Conservation (phyloP, 2,888 invertebrate species). For the Creontiades dilutus region DNA sequence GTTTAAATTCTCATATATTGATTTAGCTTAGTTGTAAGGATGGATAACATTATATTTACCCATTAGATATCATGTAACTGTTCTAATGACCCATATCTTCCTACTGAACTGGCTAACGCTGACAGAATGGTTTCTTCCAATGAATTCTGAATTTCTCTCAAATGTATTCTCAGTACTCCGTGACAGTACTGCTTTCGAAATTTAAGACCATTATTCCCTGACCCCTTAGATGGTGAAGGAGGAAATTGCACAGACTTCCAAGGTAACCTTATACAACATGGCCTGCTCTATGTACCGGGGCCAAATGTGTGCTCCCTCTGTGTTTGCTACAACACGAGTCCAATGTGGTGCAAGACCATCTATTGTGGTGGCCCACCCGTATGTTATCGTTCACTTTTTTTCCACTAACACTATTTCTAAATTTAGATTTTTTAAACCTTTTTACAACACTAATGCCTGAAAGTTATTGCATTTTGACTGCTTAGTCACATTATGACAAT, state of each 20-base stretch:
- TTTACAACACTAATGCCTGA: slow-evolving; percentile 22
- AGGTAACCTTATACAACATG: slow-evolving; percentile 87
- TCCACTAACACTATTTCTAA: slow-evolving; percentile 39
- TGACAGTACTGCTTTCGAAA: neutral
- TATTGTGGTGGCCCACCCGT: slow-evolving; percentile 87
- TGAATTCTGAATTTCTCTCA: too few species aligned
- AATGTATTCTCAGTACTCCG: neutral
- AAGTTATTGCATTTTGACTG: slow-evolving; percentile 31
- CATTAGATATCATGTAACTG: too few species aligned
- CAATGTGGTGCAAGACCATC: slow-evolving; percentile 92
- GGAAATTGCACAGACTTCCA: slow-evolving; percentile 92
- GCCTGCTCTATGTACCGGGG: slow-evolving; percentile 90
- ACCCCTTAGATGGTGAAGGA: slow-evolving; percentile 82
- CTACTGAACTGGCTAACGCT: too few species aligned
- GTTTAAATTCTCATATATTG: too few species aligned
- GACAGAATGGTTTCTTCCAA: too few species aligned
- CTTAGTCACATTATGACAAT: slow-evolving; percentile 13
- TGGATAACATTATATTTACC: too few species aligned
- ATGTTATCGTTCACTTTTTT: slow-evolving; percentile 58
- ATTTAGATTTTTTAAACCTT: neutral
- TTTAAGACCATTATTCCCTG: slow-evolving; percentile 34
- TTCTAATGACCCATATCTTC: too few species aligned
- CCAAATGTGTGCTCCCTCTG: slow-evolving; percentile 91
- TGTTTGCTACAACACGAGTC: slow-evolving; percentile 91
- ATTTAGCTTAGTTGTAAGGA: too few species aligned